Base-by-base conservation (phyloP, 2,888 invertebrate species). In the Rhopalosiphum nymphaeae region DNA sequence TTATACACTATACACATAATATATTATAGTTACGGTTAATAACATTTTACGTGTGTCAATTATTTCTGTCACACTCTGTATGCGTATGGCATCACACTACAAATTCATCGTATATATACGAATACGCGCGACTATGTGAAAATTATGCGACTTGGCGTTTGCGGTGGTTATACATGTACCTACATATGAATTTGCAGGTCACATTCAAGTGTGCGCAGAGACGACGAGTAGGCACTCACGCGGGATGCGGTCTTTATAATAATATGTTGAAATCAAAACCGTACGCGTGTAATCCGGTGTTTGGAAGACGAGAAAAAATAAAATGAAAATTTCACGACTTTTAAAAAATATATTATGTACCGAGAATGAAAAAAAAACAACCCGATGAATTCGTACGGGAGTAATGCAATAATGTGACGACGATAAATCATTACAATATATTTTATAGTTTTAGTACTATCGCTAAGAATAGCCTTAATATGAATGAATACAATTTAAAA, bases 181-280 rank as follows among this genome's bases (percentile, higher is more conserved):
- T 67, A n/a, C n/a, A n/a, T 56, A 56, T 56, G 29, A 89, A 89
- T 89, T 89, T 61, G 57, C 57, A 61, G 89, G 89, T 89, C 89
- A 89, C 56, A 53, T 42, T 89, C 88, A 89, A 89, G 89, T 57
- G 56, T 16, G 57, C 36, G 44, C 13, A 26, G 85, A 42, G 42
- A 42, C 16, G 89, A 56, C 36, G 88, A 89, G 89, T 89, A 57
- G 53, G 56, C 46, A 61, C 89, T 89, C 44, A 57, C 29, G 16
- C 42, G 44, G 11, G 26, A 29, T 42, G 29, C 56, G 44, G 56
- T 44, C 29, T 89, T 57, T 44, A 29, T 61, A 44, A 56, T 56
- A 61, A 67, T 67, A 16, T 21, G 67, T 67, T 16, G 67, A 67
- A 67, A 67, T 67, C 67, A 67, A 67, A 67, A 67, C 67, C 67